These are phyloP conservation scores for Nibea coibor DNA, from an alignment of 2,113 vertebrate species.

Conservation along the genomic window DNA sequence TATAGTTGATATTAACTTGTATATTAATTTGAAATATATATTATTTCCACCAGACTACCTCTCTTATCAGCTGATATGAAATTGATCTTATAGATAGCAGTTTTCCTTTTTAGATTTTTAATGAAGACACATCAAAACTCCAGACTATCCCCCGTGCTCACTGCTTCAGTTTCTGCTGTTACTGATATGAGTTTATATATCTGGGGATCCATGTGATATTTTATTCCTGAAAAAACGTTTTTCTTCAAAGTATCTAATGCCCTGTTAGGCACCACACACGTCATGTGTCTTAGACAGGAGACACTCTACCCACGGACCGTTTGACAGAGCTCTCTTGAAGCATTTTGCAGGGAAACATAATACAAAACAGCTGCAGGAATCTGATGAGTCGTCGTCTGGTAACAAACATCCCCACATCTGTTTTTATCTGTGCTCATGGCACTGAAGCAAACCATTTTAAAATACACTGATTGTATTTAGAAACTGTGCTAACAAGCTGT, in stretches of 20 bases:
- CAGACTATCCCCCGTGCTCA: not conserved
- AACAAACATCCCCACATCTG: conserved; percentile 76
- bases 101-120: not conserved
- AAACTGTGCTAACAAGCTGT: conserved; percentile 23
- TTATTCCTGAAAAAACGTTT: conserved; percentile 35
- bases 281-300: conserved; percentile 48
- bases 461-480: conserved; percentile 28
- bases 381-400: conserved; percentile 73
- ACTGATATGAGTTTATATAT: conserved; percentile 34
- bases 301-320: conserved; percentile 47
- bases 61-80: conserved; percentile 18
- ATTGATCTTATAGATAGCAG: not conserved
- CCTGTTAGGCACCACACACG: conserved; percentile 33
- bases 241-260: conserved; percentile 42
- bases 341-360: conserved; percentile 60
- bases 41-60: not conserved
- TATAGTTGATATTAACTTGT: conserved; percentile 35
- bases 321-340: conserved; percentile 52
- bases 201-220: conserved; percentile 33
- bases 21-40: conserved; percentile 11
- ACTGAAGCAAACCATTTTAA: conserved; percentile 41
- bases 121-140: not conserved
- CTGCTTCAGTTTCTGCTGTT: conserved; percentile 16
- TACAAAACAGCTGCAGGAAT: conserved; percentile 79
- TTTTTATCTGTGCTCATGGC: conserved; percentile 70